Percentiles rank a stretch among this genome's conserved stretches.
phyloP scores from a whole-genome alignment of 2,888 invertebrate genomes.

The Volucella inanis region DNA sequence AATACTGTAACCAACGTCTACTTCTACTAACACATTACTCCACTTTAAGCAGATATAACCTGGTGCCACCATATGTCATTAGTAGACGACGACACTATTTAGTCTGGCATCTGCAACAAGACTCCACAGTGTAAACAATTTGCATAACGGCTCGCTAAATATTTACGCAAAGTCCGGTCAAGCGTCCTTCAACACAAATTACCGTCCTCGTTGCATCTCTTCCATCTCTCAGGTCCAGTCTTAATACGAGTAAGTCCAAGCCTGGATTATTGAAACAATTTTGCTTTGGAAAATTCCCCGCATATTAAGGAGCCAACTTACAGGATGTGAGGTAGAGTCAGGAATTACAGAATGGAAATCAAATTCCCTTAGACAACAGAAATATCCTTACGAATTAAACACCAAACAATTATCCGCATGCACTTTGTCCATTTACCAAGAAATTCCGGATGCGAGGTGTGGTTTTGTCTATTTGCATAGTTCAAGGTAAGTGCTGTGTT shows the following conservation, averaged over 20 bases:
- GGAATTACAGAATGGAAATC: conserved; percentile 35
- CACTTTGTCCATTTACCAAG: conserved; percentile 63
- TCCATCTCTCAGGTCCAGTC: too few species aligned
- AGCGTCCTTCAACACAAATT: conserved; percentile 53
- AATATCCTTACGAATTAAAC: conserved; percentile 61
- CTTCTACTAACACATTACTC: background rate
- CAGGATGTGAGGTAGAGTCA: too few species aligned
- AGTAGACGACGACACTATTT: conserved; percentile 48
- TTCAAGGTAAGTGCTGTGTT: conserved; percentile 64
- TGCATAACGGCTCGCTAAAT: conserved; percentile 24
- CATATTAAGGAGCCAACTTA: conserved; percentile 15
- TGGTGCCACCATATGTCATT: conserved; percentile 62
- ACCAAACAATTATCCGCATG: conserved; percentile 62
- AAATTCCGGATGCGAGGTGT: conserved; percentile 61
- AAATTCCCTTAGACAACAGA: conserved; percentile 22
- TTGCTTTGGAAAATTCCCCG: conserved; percentile 48
- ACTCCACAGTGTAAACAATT: conserved; percentile 51
- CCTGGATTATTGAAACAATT: conserved; percentile 60
- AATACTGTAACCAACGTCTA: conserved; percentile 19
- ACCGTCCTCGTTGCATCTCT: background rate
- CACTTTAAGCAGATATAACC: conserved; percentile 23
- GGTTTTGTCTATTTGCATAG: conserved; percentile 71
- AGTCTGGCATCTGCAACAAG: background rate
- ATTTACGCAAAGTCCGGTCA: conserved; percentile 54
- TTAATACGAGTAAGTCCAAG: background rate